Evolutionary conservation across 2,797 vertebrate genomes (phyloP).

Genomic region (Steatocranus sp.): DNA sequence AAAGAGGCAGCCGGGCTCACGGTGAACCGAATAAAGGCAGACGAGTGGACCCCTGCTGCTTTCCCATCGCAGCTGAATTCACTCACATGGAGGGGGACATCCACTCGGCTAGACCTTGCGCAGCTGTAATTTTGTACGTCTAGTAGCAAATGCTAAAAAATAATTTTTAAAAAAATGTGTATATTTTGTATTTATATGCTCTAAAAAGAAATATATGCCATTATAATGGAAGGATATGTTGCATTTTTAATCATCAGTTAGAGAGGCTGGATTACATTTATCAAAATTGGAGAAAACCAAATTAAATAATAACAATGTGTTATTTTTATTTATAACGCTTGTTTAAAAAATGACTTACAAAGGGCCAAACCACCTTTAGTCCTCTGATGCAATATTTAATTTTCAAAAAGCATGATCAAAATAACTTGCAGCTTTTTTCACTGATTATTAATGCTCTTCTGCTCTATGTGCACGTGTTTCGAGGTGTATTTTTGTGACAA

Average conservation of each 20-base stretch:
- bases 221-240: neutral
- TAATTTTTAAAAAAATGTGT: accelerated
- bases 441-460: neutral
- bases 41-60: conserved; percentile 49
- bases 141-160: neutral
- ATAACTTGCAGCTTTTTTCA: neutral
- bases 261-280: neutral
- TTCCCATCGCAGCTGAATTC: conserved; percentile 53
- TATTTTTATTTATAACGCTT: neutral
- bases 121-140: neutral
- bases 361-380: neutral
- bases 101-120: neutral
- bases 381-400: neutral
- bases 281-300: neutral
- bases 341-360: neutral
- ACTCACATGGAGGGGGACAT: conserved; percentile 9
- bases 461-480: neutral
- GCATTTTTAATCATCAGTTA: neutral
- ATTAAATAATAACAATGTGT: neutral
- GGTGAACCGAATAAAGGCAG: conserved; percentile 54
- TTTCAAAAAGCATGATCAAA: neutral
- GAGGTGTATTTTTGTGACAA: neutral
- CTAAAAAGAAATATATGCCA: neutral
- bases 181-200: neutral
- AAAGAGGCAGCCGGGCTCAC: conserved; percentile 47